Evolutionary conservation across 2,888 invertebrate species (phyloP), one percentile per base, ranked within the genome.

Genomic region (Sphaerophoria rueppellii): DNA sequence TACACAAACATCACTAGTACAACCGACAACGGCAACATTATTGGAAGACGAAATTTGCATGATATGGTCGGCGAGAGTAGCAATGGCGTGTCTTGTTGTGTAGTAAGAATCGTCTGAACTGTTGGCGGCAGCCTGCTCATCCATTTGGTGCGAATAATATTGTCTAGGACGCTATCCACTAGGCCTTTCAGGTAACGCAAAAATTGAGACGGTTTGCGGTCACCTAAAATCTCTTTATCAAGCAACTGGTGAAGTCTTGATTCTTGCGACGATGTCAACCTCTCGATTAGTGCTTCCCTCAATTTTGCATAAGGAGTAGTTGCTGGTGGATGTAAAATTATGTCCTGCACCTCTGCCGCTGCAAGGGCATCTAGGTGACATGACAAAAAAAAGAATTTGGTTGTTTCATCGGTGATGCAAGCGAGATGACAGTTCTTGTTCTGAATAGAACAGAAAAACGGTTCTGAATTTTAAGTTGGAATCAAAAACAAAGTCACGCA

Each of bases 121-220:
- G 9, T 4, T 6, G 46, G 4, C 14, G n/a, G 46, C 3, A 48
- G 46, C 6, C 46, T 48, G 6, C 32, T 46, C 7, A 48, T 6
- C 61, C 46, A 61, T 0, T 61, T 61, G 6, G 46, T 61, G 11
- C 61, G 32, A 46, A 46, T 32, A 48, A 48, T 61, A 7, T 34
- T 61, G 2, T 1, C 7, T 4, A 32, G 61, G 7, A 61, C n/a
- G 48, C 37, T 37, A 12, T 52, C 37, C 5, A 52, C 16, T 9
- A 67, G 14, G 12, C 24, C 6, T 67, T 67, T 67, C 1, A 52
- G 14, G 2, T 37, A 52, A 0, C 37, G 40, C 16, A 60, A 60
- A 43, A 60, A 40, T 12, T 60, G 60, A 4, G 60, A 60, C 2
- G 40, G 60, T 16, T 60, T 60, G 37, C 60, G 37, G 11, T 60